Percentiles rank a stretch among this genome's conserved stretches.
These are phyloP conservation scores for Sphaerophoria rueppellii DNA, from an alignment of 2,888 invertebrate species.

Conservation along the genomic window DNA sequence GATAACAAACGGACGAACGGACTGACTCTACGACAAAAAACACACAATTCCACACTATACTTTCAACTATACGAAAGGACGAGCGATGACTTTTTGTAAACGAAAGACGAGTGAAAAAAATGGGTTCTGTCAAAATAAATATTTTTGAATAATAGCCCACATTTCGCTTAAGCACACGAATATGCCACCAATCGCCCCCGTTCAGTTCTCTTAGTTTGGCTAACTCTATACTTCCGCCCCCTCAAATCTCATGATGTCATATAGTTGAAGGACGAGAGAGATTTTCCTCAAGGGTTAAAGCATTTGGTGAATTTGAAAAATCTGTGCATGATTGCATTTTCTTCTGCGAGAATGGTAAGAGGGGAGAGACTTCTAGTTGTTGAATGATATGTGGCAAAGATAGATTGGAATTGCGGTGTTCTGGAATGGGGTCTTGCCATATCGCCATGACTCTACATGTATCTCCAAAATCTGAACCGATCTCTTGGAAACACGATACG, in stretches of 20 bases:
- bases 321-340: slow-evolving; percentile 81
- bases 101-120: slow-evolving; percentile 78
- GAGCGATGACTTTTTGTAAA: not conserved
- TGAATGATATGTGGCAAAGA: slow-evolving; percentile 36
- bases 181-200: slow-evolving; percentile 54
- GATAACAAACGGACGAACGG: slow-evolving; percentile 71
- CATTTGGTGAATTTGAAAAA: slow-evolving; percentile 78
- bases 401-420: slow-evolving; percentile 4
- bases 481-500: slow-evolving; percentile 66
- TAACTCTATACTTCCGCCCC: slow-evolving; percentile 10
- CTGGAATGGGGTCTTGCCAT: slow-evolving; percentile 6
- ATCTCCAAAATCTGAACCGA: slow-evolving; percentile 56
- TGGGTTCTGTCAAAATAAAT: slow-evolving; percentile 81
- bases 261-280: slow-evolving; percentile 65
- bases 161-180: slow-evolving; percentile 76
- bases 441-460: slow-evolving; percentile 64
- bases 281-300: slow-evolving; percentile 64
- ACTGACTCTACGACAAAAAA: slow-evolving; percentile 43
- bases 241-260: not conserved
- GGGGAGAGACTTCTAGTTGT: slow-evolving; percentile 18
- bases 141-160: slow-evolving; percentile 81
- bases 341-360: slow-evolving; percentile 43
- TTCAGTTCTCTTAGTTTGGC: not conserved
- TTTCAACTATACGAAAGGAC: not conserved
- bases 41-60: slow-evolving; percentile 61